phyloP scores from a whole-genome alignment of 2,797 vertebrate genomes.

The Rhinichthys osculus region DNA sequence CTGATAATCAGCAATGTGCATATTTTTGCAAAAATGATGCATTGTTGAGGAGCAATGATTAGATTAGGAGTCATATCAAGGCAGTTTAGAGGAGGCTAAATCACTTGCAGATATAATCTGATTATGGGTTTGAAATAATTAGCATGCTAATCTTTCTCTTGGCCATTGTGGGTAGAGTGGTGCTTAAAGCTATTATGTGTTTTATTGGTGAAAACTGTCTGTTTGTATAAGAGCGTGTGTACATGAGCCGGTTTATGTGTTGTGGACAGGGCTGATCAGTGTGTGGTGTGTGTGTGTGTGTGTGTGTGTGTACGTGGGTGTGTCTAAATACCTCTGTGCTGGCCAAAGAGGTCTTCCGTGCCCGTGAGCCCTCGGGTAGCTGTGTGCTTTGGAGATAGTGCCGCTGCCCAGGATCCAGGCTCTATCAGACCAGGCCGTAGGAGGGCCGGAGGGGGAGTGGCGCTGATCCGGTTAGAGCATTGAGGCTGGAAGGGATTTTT shows the following conservation, averaged over 20 bases:
- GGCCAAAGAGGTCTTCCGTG: conserved; percentile 37
- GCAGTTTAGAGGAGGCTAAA: conserved; percentile 25
- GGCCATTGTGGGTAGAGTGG: conserved; percentile 35
- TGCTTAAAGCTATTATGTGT: conserved; percentile 43
- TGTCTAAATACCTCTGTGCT: conserved; percentile 44
- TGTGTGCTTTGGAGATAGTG: conserved; percentile 50
- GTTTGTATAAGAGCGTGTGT: neutral
- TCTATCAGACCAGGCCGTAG: conserved; percentile 16
- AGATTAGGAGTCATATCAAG: conserved; percentile 34
- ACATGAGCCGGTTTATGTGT: too few species aligned
- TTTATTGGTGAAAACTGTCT: conserved; percentile 14
- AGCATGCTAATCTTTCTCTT: conserved; percentile 57
- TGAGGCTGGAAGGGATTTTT: conserved; percentile 30
- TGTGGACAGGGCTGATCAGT: neutral
- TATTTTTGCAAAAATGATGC: conserved; percentile 45
- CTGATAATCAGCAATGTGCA: conserved; percentile 33
- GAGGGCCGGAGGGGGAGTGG: conserved; percentile 22
- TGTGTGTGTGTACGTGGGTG: conserved; percentile 1
- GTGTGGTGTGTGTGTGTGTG: neutral
- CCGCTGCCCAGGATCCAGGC: conserved; percentile 16
- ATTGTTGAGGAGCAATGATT: conserved; percentile 38
- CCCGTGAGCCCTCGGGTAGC: conserved; percentile 36
- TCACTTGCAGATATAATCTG: conserved; percentile 33
- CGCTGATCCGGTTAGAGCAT: conserved; percentile 49
- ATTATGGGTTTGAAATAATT: conserved; percentile 43